Evolutionary conservation across 2,113 vertebrate genomes (phyloP).

Genomic region (Myotis brandtii): DNA sequence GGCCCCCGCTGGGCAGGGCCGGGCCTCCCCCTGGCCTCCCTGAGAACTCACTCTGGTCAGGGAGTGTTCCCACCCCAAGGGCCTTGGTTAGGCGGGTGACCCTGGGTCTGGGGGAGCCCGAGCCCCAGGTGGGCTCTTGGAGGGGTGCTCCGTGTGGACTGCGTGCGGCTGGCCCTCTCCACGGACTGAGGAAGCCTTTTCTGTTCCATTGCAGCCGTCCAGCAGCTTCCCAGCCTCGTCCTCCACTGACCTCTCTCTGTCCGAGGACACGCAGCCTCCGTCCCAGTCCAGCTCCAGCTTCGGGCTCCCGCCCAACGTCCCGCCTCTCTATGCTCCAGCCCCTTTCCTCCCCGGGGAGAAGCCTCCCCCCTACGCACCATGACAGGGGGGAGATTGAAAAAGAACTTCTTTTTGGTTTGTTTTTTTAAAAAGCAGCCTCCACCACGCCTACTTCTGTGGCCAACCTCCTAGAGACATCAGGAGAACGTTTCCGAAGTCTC

Average conservation of each 20-base stretch:
- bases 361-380: slow-evolving; percentile 94
- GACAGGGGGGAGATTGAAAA: slow-evolving; percentile 56
- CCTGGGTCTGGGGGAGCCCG: neutral
- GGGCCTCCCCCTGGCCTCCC: neutral
- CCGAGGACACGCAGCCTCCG: slow-evolving; percentile 88
- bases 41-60: neutral
- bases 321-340: slow-evolving; percentile 85
- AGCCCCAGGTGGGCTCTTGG: neutral
- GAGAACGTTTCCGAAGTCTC: neutral
- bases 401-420: neutral
- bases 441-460: slow-evolving; percentile 27
- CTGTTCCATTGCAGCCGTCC: slow-evolving; percentile 85
- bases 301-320: slow-evolving; percentile 88
- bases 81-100: neutral
- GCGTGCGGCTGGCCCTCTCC: neutral
- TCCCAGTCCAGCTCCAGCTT: slow-evolving; percentile 88
- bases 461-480: neutral
- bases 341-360: slow-evolving; percentile 92
- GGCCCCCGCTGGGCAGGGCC: rapidly evolving
- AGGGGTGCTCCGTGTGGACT: neutral
- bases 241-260: slow-evolving; percentile 86
- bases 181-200: slow-evolving; percentile 52
- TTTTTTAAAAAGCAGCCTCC: slow-evolving; percentile 6
- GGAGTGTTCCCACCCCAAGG: too few species aligned
- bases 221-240: slow-evolving; percentile 84